These are phyloP conservation scores for Pardosa pseudoannulata DNA, from an alignment of 2,888 invertebrate genomes.

Conservation along the genomic window DNA sequence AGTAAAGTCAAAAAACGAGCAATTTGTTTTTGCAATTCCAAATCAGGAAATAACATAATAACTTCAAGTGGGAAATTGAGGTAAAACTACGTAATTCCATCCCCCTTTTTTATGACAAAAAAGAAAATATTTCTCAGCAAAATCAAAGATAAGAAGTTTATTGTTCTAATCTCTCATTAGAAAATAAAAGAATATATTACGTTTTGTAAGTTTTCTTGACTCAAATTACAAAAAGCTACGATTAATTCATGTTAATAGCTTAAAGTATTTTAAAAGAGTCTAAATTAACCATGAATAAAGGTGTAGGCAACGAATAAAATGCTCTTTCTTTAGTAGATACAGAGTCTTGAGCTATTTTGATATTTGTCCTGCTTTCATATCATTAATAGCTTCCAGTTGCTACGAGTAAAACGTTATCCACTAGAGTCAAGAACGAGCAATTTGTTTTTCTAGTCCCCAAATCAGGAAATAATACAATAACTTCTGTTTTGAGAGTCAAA, in stretches of 20 bases:
- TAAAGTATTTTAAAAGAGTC: no score
- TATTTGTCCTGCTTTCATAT: not conserved
- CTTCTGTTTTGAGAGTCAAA: constrained; percentile 17
- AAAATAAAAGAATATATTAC: no score
- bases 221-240: no score
- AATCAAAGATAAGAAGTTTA: no score
- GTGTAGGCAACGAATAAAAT: no score
- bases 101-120: not conserved
- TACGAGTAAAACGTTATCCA: not conserved
- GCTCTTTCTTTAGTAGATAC: no score
- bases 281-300: no score
- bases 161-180: no score
- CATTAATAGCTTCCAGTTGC: not conserved
- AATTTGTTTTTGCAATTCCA: constrained; percentile 5
- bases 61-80: constrained; percentile 18
- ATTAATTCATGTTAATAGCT: no score
- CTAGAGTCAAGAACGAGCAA: constrained; percentile 5
- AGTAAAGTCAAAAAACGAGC: not conserved
- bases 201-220: no score
- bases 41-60: constrained; percentile 33
- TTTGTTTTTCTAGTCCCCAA: constrained; percentile 9
- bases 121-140: no score
- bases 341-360: no score
- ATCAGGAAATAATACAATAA: constrained; percentile 36
- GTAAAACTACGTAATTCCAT: constrained; percentile 49